phyloP scores from a whole-genome alignment of 2,888 invertebrate species.

The Resseliella maxima region DNA sequence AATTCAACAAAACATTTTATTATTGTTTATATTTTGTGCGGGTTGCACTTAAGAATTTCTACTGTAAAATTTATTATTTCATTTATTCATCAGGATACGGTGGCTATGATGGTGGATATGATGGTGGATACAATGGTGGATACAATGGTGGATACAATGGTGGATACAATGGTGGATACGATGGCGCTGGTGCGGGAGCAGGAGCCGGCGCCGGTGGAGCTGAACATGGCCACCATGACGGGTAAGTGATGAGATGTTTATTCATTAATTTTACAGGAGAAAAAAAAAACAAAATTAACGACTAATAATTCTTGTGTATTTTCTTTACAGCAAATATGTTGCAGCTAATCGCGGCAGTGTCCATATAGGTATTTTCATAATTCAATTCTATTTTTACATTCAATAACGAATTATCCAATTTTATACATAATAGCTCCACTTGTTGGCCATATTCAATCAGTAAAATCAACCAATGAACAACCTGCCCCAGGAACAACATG shows the following conservation, averaged over 20 bases:
- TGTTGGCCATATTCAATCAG: slow-evolving; percentile 65
- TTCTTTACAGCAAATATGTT: slow-evolving; percentile 61
- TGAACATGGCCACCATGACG: slow-evolving; percentile 55
- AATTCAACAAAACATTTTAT: too few relatives aligned
- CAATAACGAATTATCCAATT: too few relatives aligned
- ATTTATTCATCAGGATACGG: neutral
- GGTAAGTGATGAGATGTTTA: neutral
- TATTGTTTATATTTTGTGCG: too few relatives aligned
- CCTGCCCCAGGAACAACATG: slow-evolving; percentile 68
- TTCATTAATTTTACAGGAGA: neutral
- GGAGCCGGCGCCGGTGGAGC: slow-evolving; percentile 59
- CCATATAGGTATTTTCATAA: too few relatives aligned
- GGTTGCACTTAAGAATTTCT: too few relatives aligned
- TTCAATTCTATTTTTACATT: too few relatives aligned
- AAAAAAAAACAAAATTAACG: neutral
- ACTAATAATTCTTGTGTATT: neutral
- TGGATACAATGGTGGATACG: neutral
- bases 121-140: neutral
- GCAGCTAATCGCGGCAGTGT: slow-evolving; percentile 69
- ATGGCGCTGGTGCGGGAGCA: neutral
- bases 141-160: neutral
- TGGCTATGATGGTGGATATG: neutral
- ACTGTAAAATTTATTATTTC: too few relatives aligned
- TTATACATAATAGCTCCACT: slow-evolving; percentile 65
- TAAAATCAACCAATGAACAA: slow-evolving; percentile 66